These are phyloP conservation scores for Leptinotarsa texana DNA, from an alignment of 1,140 invertebrate species.

Conservation along the genomic window DNA sequence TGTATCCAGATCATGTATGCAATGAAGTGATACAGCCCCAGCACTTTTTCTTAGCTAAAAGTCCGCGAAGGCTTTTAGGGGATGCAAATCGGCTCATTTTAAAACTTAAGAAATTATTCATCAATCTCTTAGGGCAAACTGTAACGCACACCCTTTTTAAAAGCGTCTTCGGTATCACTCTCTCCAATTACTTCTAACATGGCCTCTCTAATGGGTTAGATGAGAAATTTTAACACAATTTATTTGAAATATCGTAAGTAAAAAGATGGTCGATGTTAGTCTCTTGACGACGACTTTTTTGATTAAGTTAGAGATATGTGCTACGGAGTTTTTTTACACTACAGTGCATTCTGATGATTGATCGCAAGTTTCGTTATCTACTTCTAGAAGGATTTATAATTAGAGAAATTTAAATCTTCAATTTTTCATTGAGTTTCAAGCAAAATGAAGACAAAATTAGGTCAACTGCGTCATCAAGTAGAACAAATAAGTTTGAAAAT, in stretches of 20 bases:
- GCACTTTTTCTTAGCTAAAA: constrained; percentile 20
- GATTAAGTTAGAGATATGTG: too few relatives aligned
- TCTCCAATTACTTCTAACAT: constrained; percentile 13
- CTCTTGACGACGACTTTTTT: too few relatives aligned
- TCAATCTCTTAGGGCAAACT: constrained; percentile 27
- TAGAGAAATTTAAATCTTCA: too few relatives aligned
- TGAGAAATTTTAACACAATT: constrained; percentile 22
- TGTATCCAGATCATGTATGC: background rate
- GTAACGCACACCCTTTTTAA: constrained; percentile 25
- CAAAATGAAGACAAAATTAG: too few relatives aligned
- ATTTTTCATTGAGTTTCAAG: too few relatives aligned
- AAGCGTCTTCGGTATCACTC: constrained; percentile 21
- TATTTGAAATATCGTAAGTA: constrained; percentile 22
- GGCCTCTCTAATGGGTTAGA: constrained; percentile 25
- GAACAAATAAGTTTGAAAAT: too few relatives aligned
- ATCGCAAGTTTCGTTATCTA: too few relatives aligned
- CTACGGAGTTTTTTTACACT: too few relatives aligned
- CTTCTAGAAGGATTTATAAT: too few relatives aligned
- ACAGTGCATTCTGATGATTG: too few relatives aligned
- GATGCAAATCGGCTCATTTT: constrained; percentile 21
- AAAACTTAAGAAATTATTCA: constrained; percentile 28
- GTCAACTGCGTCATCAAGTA: too few relatives aligned
- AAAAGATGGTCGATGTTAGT: background rate
- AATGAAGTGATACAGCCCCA: constrained; percentile 7
- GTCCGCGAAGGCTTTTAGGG: constrained; percentile 14